Evolutionary conservation across 2,888 invertebrate genomes (phyloP), one percentile per base, ranked within the genome.

Genomic region (Agelastica alni): DNA sequence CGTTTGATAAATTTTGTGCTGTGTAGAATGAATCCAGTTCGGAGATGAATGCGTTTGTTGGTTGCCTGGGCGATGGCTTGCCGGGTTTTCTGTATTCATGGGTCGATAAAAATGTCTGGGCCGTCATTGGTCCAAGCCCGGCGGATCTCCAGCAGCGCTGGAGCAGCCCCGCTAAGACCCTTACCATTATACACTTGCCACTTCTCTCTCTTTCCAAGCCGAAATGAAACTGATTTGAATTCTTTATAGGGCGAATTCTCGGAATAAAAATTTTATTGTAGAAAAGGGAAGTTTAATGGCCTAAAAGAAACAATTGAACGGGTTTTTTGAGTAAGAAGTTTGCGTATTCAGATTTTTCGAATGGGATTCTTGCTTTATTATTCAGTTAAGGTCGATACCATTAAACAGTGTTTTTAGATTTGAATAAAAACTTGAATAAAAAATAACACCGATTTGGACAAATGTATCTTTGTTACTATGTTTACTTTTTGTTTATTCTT

Each of bases 121-220:
- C 62, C 64, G 70, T 68, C 68, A 72, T 72, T 72, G 72, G 72
- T 68, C 66, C 67, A 64, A 42, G 34, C 42, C 53, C 65, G 66
- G 60, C 56, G 51, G 58, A 60, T 49, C 13, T 41, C 49, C 42
- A 49, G 22, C 49, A 32, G 41, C 49, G 22, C 18, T 41, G 41
- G 41, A 14, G 37, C 20, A 12, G 34, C 34, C 37, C 20, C 37
- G 37, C 37, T 18, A 43, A 31, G 43, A 17, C 31, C 13, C 31
- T 43, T 43, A 16, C 30, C 16, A 10, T 39, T 26, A 26, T 26
- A 26, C 26, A 26, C 26, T 26, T 26, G 26, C 26, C 26, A 26
- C 34, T 32, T 45, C 45, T 42, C 22, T 22, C 20, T 45, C 45
- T 42, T 14, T 22, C 37, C 20, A 9, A 32, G 32, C 22, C 22